phyloP scores from a whole-genome alignment of 2,888 invertebrate species.

The Troides oblongomaculatus region DNA sequence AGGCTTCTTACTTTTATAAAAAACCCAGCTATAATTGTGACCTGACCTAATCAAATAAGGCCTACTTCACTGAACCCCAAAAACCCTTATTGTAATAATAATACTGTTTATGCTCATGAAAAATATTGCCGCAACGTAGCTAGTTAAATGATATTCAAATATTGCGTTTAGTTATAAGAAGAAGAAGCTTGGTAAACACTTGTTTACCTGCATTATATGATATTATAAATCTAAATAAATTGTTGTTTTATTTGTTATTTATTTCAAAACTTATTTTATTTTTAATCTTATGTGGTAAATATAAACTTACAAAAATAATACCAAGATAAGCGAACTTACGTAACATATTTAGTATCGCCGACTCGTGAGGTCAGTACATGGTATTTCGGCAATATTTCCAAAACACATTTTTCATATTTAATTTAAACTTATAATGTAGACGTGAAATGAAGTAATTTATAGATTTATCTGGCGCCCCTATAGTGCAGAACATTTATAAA shows the following conservation, averaged over 20 bases:
- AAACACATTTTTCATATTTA: too few relatives aligned
- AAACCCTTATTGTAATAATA: conserved; percentile 64
- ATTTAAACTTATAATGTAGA: too few relatives aligned
- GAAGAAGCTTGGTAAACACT: conserved; percentile 76
- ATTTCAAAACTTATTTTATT: too few relatives aligned
- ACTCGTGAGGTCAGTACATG: too few relatives aligned
- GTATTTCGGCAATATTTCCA: too few relatives aligned
- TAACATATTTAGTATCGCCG: too few relatives aligned
- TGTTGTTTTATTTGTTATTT: neutral
- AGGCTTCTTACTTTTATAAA: conserved; percentile 29
- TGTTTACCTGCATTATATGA: conserved; percentile 71
- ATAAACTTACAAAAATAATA: too few relatives aligned
- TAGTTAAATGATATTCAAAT: conserved; percentile 65
- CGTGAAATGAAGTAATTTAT: too few relatives aligned
- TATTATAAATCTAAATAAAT: conserved; percentile 34
- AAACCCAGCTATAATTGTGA: conserved; percentile 34
- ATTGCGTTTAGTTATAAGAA: conserved; percentile 52
- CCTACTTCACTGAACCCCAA: conserved; percentile 43
- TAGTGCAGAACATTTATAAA: too few relatives aligned
- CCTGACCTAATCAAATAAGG: conserved; percentile 36
- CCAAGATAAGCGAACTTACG: too few relatives aligned
- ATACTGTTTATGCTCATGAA: conserved; percentile 63
- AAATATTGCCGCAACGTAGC: conserved; percentile 52
- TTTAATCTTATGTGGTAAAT: too few relatives aligned
- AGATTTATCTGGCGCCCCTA: too few relatives aligned